Percentiles rank a stretch among this genome's conserved stretches.
Conservation (phyloP, 2,113 vertebrate species). For the Catagonus wagneri region DNA sequence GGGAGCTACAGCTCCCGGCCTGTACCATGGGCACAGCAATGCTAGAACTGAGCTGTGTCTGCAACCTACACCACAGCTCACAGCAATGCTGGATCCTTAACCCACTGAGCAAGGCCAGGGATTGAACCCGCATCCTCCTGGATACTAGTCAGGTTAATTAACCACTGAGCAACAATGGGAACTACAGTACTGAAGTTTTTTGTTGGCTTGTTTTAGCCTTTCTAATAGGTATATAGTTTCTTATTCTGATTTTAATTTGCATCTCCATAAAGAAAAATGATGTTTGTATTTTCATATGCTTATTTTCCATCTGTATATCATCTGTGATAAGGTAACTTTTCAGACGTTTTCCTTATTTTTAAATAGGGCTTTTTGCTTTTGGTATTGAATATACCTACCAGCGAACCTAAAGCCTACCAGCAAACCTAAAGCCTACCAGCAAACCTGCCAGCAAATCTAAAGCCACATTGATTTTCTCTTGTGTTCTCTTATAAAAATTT, state of each 20-base stretch:
- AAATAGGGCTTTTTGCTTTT: background rate
- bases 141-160: too few species aligned
- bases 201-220: background rate
- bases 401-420: background rate
- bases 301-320: background rate
- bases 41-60: too few species aligned
- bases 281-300: background rate
- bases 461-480: background rate
- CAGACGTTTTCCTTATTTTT: background rate
- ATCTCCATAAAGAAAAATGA: background rate
- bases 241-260: background rate
- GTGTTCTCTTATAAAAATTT: background rate
- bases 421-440: background rate
- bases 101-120: too few species aligned
- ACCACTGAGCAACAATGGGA: too few species aligned
- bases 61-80: too few species aligned
- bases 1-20: too few species aligned
- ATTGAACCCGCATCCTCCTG: too few species aligned
- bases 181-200: too few species aligned
- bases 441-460: background rate
- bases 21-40: too few species aligned
- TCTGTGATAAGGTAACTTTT: background rate
- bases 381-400: background rate
- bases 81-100: too few species aligned
- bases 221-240: background rate